Conservation (phyloP, 2,888 invertebrate genomes). For the Aphrophora alni region DNA sequence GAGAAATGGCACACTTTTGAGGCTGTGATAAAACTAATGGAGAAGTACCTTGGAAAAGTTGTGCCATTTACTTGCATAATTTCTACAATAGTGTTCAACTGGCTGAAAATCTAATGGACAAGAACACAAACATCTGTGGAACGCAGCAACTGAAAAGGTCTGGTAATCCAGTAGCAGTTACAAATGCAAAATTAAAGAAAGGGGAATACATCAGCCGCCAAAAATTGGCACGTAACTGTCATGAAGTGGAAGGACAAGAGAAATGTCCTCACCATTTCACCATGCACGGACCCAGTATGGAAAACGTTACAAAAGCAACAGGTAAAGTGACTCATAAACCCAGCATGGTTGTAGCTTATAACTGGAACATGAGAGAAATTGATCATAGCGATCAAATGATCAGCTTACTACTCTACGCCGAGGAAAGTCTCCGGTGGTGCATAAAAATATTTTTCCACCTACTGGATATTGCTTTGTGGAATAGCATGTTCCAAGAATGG, state of each 20-base stretch:
- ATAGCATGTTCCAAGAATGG: conserved; percentile 11
- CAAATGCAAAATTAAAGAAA: too few species aligned
- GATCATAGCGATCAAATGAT: conserved; percentile 31
- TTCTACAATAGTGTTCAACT: conserved; percentile 25
- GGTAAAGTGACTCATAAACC: too few species aligned
- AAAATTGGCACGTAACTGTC: too few species aligned
- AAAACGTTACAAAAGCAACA: not conserved
- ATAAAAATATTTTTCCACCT: conserved; percentile 29
- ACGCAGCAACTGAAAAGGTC: too few species aligned
- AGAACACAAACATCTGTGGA: conserved; percentile 16
- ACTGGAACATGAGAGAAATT: conserved; percentile 27
- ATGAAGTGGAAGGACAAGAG: too few species aligned
- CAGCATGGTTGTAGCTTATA: too few species aligned
- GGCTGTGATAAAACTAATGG: conserved; percentile 8
- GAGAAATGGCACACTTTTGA: conserved; percentile 8
- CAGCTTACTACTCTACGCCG: conserved; percentile 15
- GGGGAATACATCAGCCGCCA: too few species aligned
- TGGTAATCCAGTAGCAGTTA: too few species aligned
- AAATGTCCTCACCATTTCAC: too few species aligned
- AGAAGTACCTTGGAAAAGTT: not conserved
- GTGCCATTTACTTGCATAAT: conserved; percentile 9
- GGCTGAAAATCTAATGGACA: too few species aligned
- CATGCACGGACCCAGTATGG: conserved; percentile 29
- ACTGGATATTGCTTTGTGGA: conserved; percentile 20
- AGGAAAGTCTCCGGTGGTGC: conserved; percentile 23